Percentiles rank a stretch among this genome's conserved stretches.
Conservation (phyloP, 2,113 vertebrate genomes). For the Thymallus thymallus region DNA sequence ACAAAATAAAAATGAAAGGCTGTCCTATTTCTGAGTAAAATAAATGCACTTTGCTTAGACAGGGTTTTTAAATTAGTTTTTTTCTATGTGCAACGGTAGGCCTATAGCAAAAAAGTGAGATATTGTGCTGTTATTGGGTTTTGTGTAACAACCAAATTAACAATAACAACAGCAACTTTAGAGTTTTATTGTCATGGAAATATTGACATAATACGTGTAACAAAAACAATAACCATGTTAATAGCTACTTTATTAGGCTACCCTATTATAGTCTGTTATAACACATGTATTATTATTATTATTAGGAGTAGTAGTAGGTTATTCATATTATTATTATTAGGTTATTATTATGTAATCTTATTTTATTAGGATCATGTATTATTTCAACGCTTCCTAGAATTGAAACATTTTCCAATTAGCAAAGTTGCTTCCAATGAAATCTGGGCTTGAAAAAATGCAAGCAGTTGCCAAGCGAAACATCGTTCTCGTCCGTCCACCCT, state of each 20-base stretch:
- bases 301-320: no score
- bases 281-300: not conserved
- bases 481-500: constrained; percentile 30
- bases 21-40: no score
- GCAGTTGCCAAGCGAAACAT: constrained; percentile 45
- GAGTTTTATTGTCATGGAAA: not conserved
- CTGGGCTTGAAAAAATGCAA: constrained; percentile 17
- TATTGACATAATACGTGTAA: not conserved
- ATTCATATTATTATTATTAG: no score
- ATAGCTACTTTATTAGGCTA: not conserved
- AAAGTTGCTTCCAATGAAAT: not conserved
- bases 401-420: not conserved
- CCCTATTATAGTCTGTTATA: not conserved
- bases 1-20: not conserved
- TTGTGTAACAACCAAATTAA: not conserved
- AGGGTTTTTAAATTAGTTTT: no score
- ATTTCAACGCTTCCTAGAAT: no score
- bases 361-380: not conserved
- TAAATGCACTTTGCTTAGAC: no score
- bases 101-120: not conserved
- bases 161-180: not conserved
- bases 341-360: not conserved
- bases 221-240: not conserved
- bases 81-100: no score
- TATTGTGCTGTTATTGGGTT: not conserved